phyloP scores from a whole-genome alignment of 2,797 vertebrate genomes.

The Epinephelus malabaricus region DNA sequence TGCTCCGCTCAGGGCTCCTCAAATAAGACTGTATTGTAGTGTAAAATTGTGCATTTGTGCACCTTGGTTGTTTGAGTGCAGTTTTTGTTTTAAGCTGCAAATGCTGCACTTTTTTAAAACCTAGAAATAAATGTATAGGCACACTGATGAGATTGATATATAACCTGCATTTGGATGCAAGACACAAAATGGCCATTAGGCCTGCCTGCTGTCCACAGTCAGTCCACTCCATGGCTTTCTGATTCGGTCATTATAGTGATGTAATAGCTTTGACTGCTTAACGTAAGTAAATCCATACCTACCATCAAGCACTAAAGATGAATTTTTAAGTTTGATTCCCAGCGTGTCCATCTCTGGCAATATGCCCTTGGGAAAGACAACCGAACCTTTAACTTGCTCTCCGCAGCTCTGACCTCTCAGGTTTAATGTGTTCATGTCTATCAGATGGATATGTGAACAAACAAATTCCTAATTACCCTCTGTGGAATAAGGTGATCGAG shows the following conservation, averaged over 20 bases:
- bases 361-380: constrained; percentile 42
- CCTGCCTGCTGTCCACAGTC: constrained; percentile 20
- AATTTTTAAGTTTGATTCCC: constrained; percentile 31
- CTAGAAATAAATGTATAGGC: not conserved
- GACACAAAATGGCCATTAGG: not conserved
- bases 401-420: constrained; percentile 37
- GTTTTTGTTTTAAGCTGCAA: not conserved
- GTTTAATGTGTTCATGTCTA: constrained; percentile 54
- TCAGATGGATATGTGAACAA: constrained; percentile 56
- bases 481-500: constrained; percentile 59
- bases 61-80: not conserved
- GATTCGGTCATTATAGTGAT: constrained; percentile 25
- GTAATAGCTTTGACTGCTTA: constrained; percentile 19
- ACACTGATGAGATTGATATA: not conserved
- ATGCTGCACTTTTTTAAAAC: not conserved
- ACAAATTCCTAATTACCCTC: constrained; percentile 65
- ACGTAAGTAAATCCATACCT: constrained; percentile 37
- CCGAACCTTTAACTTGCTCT: constrained; percentile 34
- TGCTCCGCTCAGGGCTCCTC: not conserved
- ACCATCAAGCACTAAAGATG: constrained; percentile 19
- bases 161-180: constrained; percentile 21
- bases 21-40: not conserved
- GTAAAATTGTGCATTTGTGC: not conserved
- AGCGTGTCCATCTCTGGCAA: constrained; percentile 16
- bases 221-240: constrained; percentile 16